Conservation (phyloP, 2,797 vertebrate genomes). For the Malacoraja senta region DNA sequence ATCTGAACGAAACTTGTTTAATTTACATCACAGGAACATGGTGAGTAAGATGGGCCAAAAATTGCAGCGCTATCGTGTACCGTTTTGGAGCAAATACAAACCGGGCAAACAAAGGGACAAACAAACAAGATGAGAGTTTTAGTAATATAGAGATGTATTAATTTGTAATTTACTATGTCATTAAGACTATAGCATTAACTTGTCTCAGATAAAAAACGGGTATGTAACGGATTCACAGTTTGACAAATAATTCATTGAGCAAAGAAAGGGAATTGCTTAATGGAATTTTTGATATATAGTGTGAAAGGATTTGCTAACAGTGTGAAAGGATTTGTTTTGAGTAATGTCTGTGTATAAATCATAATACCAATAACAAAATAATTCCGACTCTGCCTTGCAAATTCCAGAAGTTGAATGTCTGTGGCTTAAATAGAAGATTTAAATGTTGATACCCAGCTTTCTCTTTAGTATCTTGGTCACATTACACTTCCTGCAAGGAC, state of each 20-base stretch:
- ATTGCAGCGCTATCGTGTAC: no score
- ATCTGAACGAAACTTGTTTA: no score
- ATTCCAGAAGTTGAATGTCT: not conserved
- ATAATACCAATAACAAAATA: conserved; percentile 11
- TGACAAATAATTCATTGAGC: conserved; percentile 38
- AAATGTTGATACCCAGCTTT: not conserved
- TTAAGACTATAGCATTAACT: conserved; percentile 35
- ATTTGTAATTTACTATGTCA: conserved; percentile 32
- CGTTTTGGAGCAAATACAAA: no score
- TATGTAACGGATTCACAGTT: conserved; percentile 36
- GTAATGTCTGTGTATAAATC: conserved; percentile 32
- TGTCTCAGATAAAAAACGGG: conserved; percentile 39
- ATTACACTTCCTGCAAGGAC: not conserved
- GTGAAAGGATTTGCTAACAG: conserved; percentile 32
- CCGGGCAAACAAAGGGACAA: no score
- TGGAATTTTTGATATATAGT: conserved; percentile 38
- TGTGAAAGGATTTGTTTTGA: conserved; percentile 33
- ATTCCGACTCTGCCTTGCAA: not conserved
- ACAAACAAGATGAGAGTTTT: no score
- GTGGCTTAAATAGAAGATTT: not conserved
- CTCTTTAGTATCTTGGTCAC: not conserved
- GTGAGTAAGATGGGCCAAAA: no score
- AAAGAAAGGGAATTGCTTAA: conserved; percentile 35
- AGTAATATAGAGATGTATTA: not conserved
- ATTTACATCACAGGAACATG: no score